phyloP scores from a whole-genome alignment of 2,888 invertebrate genomes.

The Galerucella nymphaeae region DNA sequence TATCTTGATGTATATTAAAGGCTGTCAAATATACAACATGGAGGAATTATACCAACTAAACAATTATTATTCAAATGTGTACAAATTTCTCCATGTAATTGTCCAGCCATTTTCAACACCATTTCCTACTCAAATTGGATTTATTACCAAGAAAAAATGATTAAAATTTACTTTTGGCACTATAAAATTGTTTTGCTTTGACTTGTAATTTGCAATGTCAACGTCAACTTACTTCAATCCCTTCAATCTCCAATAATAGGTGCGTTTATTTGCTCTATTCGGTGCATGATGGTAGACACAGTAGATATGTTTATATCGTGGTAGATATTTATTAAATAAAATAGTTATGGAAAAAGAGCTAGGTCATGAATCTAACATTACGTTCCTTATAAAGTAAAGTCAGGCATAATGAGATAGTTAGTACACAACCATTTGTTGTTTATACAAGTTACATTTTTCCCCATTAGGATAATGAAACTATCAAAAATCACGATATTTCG shows the following conservation, averaged over 20 bases:
- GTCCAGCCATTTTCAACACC: slow-evolving; percentile 8
- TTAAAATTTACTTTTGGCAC: slow-evolving; percentile 5
- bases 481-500: background rate
- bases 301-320: background rate
- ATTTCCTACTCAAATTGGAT: background rate
- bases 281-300: no score
- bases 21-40: slow-evolving; percentile 30
- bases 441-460: no score
- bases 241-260: background rate
- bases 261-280: background rate
- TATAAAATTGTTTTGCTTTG: slow-evolving; percentile 9
- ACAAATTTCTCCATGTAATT: slow-evolving; percentile 9
- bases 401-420: no score
- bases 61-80: slow-evolving; percentile 8
- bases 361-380: no score
- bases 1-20: slow-evolving; percentile 7
- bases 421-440: no score
- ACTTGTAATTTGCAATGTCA: slow-evolving; percentile 5
- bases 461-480: background rate
- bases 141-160: slow-evolving; percentile 13
- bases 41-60: slow-evolving; percentile 13
- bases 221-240: slow-evolving; percentile 7
- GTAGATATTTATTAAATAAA: background rate
- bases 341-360: no score
- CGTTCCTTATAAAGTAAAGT: no score